phyloP scores from a whole-genome alignment of 2,797 vertebrate species.

The Natrix natrix region DNA sequence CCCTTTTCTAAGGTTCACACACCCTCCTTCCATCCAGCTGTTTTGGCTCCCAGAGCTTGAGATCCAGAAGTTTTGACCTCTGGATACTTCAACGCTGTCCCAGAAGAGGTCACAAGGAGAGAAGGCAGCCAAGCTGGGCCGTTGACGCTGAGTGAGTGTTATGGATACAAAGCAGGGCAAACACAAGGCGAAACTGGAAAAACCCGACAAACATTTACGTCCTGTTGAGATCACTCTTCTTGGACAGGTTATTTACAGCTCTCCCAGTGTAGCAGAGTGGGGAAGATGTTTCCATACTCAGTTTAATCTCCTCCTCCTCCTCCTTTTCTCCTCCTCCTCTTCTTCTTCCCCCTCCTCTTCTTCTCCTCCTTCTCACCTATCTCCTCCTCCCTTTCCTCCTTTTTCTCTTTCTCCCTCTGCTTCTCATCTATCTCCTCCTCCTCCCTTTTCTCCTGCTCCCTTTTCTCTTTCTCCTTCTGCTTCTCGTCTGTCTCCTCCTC shows the following conservation, averaged over 20 bases:
- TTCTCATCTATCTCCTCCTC: too few relatives aligned
- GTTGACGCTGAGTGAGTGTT: constrained; percentile 24
- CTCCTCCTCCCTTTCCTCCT: too few relatives aligned
- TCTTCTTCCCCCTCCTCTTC: too few relatives aligned
- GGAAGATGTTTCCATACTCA: background rate
- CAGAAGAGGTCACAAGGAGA: constrained; percentile 56
- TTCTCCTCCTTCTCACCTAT: too few relatives aligned
- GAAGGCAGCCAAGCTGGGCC: constrained; percentile 47
- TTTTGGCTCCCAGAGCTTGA: constrained; percentile 17
- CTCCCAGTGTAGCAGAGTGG: constrained; percentile 3
- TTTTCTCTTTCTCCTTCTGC: too few relatives aligned
- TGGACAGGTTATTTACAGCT: background rate
- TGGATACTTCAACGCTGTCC: background rate
- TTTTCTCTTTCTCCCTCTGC: accelerated
- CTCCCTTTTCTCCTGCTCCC: too few relatives aligned
- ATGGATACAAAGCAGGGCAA: constrained; percentile 26
- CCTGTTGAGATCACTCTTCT: constrained; percentile 5
- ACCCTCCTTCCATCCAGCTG: constrained; percentile 51
- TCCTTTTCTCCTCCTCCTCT: accelerated
- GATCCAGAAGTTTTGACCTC: constrained; percentile 52
- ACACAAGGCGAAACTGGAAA: constrained; percentile 30
- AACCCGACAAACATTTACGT: background rate
- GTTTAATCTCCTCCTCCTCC: background rate
- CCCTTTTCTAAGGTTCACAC: constrained; percentile 50
- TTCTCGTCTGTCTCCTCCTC: too few relatives aligned